Percentiles rank a stretch among this genome's conserved stretches.
Evolutionary conservation across 2,797 vertebrate genomes (phyloP).

Genomic region (Sparus aurata): DNA sequence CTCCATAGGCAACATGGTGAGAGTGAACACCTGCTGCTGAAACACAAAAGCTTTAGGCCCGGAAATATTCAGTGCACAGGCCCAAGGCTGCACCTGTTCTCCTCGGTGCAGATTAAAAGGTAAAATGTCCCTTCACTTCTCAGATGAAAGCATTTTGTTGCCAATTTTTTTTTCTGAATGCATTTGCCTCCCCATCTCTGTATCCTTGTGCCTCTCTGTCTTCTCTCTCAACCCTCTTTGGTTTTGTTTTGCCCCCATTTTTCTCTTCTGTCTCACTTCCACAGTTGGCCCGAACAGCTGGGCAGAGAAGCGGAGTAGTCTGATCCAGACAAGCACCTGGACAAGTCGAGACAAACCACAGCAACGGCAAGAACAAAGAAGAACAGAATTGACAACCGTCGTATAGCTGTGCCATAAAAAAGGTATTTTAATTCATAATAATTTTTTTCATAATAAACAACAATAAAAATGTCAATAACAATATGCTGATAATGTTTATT

Average conservation of each 20-base stretch:
- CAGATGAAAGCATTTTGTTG: slow-evolving; percentile 21
- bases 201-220: not conserved
- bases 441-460: not conserved
- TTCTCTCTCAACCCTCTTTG: slow-evolving; percentile 28
- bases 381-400: slow-evolving; percentile 21
- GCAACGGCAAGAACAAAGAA: slow-evolving; percentile 51
- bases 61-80: slow-evolving; percentile 9
- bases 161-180: not conserved
- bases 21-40: slow-evolving; percentile 25
- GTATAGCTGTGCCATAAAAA: slow-evolving; percentile 10
- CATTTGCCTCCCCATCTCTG: slow-evolving; percentile 9
- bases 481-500: not conserved
- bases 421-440: not conserved
- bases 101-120: slow-evolving; percentile 28
- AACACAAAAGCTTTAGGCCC: slow-evolving; percentile 35
- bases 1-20: slow-evolving; percentile 1
- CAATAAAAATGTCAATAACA: not conserved
- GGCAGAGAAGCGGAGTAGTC: slow-evolving; percentile 42
- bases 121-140: slow-evolving; percentile 21
- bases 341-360: slow-evolving; percentile 37
- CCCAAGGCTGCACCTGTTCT: slow-evolving; percentile 49
- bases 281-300: slow-evolving; percentile 69
- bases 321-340: slow-evolving; percentile 66
- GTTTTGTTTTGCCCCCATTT: slow-evolving; percentile 16
- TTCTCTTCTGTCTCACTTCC: slow-evolving; percentile 55